A percentile compares a stretch with the other conserved stretches of the same genome.
Evolutionary conservation across 2,113 vertebrate species (phyloP).

Genomic region (Ivindomyrus marchei): DNA sequence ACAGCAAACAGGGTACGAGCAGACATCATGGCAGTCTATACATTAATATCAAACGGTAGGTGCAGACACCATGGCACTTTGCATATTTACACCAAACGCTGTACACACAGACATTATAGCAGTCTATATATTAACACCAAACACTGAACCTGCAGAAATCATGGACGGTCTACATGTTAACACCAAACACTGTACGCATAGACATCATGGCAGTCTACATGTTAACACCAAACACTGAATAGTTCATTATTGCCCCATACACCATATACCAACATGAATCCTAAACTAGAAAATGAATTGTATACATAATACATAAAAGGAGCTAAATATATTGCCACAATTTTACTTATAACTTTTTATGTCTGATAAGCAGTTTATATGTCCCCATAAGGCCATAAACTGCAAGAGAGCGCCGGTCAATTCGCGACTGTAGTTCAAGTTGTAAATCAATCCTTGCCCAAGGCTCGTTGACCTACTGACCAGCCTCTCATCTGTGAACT

Average conservation of each 20-base stretch:
- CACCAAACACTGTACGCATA: neutral
- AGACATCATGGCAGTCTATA: neutral
- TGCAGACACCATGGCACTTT: too few relatives aligned
- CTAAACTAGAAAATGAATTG: neutral
- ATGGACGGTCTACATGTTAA: neutral
- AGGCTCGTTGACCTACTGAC: neutral
- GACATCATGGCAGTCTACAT: neutral
- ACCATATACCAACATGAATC: neutral
- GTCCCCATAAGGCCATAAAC: neutral
- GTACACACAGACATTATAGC: neutral
- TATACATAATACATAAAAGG: neutral
- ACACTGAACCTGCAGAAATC: too few relatives aligned
- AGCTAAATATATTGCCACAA: neutral
- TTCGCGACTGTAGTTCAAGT: neutral
- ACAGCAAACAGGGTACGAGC: too few relatives aligned
- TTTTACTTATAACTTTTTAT: neutral
- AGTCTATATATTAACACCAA: neutral
- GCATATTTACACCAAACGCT: too few relatives aligned
- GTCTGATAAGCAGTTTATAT: neutral
- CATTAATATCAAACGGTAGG: neutral
- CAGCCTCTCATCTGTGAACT: neutral
- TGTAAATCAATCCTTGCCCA: neutral
- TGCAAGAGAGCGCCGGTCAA: neutral
- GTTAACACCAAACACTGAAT: neutral
- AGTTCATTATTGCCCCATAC: neutral